These are phyloP conservation scores for Caenorhabditis imperialis DNA, from an alignment of 2,888 invertebrate genomes.

Conservation along the genomic window DNA sequence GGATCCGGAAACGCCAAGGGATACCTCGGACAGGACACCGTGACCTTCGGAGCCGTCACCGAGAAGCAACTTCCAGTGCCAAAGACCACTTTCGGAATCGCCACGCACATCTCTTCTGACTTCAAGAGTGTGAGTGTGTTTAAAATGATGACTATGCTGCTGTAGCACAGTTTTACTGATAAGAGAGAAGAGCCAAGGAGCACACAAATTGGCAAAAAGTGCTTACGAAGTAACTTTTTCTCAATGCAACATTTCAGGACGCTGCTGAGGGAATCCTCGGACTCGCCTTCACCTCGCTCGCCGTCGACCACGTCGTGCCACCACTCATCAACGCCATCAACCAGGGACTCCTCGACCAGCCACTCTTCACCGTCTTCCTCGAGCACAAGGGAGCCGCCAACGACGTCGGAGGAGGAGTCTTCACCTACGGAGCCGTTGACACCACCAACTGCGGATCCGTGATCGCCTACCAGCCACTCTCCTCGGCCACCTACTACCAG, in stretches of 20 bases:
- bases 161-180: too few relatives aligned
- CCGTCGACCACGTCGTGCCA: constrained; percentile 62
- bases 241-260: constrained; percentile 54
- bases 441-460: constrained; percentile 59
- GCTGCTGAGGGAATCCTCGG: constrained; percentile 67
- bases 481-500: constrained; percentile 66
- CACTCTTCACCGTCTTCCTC: constrained; percentile 66
- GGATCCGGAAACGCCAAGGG: constrained; percentile 80
- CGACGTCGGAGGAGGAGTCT: constrained; percentile 66
- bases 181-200: too few relatives aligned
- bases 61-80: constrained; percentile 63
- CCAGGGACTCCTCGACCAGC: constrained; percentile 62
- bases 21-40: constrained; percentile 79
- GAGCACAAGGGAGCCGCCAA: constrained; percentile 56
- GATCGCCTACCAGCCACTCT: constrained; percentile 58
- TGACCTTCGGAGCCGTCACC: constrained; percentile 68
- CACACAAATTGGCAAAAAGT: too few relatives aligned
- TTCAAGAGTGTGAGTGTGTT: constrained; percentile 61
- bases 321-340: constrained; percentile 61
- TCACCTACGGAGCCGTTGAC: constrained; percentile 66
- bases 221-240: background rate
- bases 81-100: constrained; percentile 69
- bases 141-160: background rate
- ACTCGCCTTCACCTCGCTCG: constrained; percentile 62
- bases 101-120: constrained; percentile 63